Base-by-base conservation (phyloP, 2,888 invertebrate species). In the Drosophila siamana region DNA sequence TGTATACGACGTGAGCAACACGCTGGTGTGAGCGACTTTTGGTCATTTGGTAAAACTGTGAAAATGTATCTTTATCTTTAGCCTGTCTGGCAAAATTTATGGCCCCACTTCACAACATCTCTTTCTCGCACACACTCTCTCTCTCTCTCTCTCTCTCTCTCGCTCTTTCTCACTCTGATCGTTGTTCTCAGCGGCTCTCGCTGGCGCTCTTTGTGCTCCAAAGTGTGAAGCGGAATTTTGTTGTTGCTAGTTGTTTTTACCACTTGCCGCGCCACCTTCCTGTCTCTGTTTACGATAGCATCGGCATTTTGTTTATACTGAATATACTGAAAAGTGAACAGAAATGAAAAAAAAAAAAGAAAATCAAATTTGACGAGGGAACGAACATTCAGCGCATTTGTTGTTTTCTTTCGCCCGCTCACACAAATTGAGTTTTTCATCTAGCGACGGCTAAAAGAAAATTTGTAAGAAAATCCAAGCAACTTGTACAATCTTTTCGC, bases 251-350 rank as follows among this genome's bases (percentile, higher is more conserved):
- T 26, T 19, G n/a, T 28, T 24, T 36, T 60, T 47, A 7, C 55
- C 57, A 68, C 72, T 71, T 64, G 51, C 69, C 69, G 43, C 60
- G 52, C 74, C 74, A 59, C 57, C 63, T 72, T 72, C 61, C 69
- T 60, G 67, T 74, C 78, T 78, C 76, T 83, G 84, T 89, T 79
- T 86, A 89, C 80, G 76, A 83, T 81, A 88, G 78, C 86, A 70
- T 73, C 72, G 63, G 48, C 59, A 60, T 54, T 80, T 88, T 86
- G 86, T 88, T 86, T 86, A 86, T 87, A 47, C 76, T 80, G 59
- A 65, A 19, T 19, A 41, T 52, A 40, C 41, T 41, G 26, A 57
- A 56, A 59, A 54, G 28, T 28, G 28, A 61, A 71, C 59, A 51
- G 44, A 16, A 19, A 19, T 3, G 22, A 41, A 57, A 40, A 47